Percentiles rank a stretch among this genome's conserved stretches.
Evolutionary conservation across 2,888 invertebrate genomes (phyloP).

Genomic region (Molanna angustata): DNA sequence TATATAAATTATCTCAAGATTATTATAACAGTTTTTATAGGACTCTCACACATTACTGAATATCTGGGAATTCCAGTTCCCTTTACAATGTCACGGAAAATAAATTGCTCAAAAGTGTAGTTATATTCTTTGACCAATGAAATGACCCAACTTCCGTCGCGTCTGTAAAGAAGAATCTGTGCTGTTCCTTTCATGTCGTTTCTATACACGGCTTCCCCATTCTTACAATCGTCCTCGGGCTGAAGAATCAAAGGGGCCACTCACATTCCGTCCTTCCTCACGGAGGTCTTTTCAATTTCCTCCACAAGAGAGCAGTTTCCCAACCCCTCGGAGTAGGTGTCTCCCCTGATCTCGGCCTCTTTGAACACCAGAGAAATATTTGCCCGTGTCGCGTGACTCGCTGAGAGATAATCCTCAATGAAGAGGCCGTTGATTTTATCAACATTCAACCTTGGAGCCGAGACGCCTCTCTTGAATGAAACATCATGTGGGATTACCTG

Average conservation of each 20-base stretch:
- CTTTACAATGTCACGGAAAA: too few relatives aligned
- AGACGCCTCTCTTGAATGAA: slow-evolving; percentile 24
- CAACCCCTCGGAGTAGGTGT: slow-evolving; percentile 12
- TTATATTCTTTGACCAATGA: too few relatives aligned
- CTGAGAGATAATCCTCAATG: slow-evolving; percentile 8
- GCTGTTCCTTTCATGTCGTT: background rate
- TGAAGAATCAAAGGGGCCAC: background rate
- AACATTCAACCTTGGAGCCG: slow-evolving; percentile 20
- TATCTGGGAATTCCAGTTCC: too few relatives aligned
- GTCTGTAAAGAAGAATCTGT: background rate
- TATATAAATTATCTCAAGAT: too few relatives aligned
- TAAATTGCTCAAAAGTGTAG: too few relatives aligned
- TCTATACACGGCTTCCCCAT: background rate
- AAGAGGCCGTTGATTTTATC: slow-evolving; percentile 19
- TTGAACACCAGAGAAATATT: slow-evolving; percentile 22
- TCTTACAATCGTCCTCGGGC: background rate
- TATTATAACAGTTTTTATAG: too few relatives aligned
- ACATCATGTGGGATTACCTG: slow-evolving; percentile 25
- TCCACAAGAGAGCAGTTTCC: slow-evolving; percentile 19
- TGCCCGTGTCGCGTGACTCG: slow-evolving; percentile 1
- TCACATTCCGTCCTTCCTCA: slow-evolving; percentile 25
- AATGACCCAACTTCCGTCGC: too few relatives aligned
- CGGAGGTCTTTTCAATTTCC: slow-evolving; percentile 15
- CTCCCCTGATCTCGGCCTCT: slow-evolving; percentile 20
- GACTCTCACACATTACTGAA: too few relatives aligned